phyloP scores from a whole-genome alignment of 2,888 invertebrate species.

The Nyleta sp. region DNA sequence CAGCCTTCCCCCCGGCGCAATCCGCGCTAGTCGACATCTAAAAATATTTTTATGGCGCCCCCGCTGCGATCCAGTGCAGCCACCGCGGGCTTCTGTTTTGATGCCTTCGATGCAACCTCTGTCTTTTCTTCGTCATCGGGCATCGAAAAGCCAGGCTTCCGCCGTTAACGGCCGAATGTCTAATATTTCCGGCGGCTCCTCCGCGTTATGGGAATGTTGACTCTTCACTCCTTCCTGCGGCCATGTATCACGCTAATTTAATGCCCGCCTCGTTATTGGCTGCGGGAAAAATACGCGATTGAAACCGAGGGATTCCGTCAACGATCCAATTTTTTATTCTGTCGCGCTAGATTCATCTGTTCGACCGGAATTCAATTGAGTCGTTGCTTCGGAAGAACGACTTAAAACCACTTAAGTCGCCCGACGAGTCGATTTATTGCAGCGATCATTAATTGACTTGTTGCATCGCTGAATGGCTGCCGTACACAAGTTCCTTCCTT shows the following conservation, averaged over 20 bases:
- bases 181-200: slow-evolving; percentile 72
- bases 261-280: slow-evolving; percentile 27
- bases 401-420: too few species aligned
- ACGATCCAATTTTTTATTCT: slow-evolving; percentile 47
- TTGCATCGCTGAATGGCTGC: too few species aligned
- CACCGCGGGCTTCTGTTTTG: slow-evolving; percentile 74
- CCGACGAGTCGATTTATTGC: not conserved
- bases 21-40: slow-evolving; percentile 73
- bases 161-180: slow-evolving; percentile 72
- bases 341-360: too few species aligned
- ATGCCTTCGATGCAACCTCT: slow-evolving; percentile 73
- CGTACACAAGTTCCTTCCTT: too few species aligned
- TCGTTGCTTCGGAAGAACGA: too few species aligned
- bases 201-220: slow-evolving; percentile 53
- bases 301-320: slow-evolving; percentile 23
- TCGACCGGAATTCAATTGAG: too few species aligned
- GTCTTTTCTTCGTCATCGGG: slow-evolving; percentile 66
- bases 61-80: slow-evolving; percentile 77
- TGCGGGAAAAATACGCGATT: slow-evolving; percentile 30
- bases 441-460: too few species aligned
- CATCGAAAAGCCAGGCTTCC: slow-evolving; percentile 64
- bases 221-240: slow-evolving; percentile 34
- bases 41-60: slow-evolving; percentile 82
- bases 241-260: slow-evolving; percentile 61
- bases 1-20: slow-evolving; percentile 38